Conservation (phyloP, 2,888 invertebrate species). For the Nesidiocoris tenuis region DNA sequence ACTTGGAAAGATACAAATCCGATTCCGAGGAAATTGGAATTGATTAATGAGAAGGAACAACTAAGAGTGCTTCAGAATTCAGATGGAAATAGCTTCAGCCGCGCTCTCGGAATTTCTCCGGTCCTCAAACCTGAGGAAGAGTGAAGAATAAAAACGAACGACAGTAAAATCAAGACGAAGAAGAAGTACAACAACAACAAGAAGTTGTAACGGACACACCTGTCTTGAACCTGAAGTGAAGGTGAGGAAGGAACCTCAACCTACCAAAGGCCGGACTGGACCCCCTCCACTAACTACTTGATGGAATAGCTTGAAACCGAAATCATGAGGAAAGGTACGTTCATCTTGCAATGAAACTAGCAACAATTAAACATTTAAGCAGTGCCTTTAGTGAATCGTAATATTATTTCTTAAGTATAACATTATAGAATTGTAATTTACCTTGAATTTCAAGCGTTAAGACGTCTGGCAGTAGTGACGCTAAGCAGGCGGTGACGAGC, state of each 20-base stretch:
- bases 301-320: too few species aligned
- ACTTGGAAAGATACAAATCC: too few species aligned
- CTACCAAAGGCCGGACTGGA: background rate
- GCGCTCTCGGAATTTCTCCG: background rate
- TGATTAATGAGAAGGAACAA: too few species aligned
- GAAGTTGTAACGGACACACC: constrained; percentile 35
- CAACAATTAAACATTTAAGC: too few species aligned
- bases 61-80: too few species aligned
- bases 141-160: background rate
- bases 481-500: constrained; percentile 32
- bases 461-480: background rate
- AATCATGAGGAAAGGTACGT: too few species aligned
- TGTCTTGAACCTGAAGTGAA: constrained; percentile 15
- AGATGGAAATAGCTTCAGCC: background rate
- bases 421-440: background rate
- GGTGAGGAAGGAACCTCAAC: background rate
- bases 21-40: too few species aligned
- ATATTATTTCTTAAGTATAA: background rate
- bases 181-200: background rate
- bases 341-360: too few species aligned
- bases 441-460: constrained; percentile 10
- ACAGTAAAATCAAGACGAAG: background rate
- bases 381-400: too few species aligned
- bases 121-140: background rate
- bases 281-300: background rate